Evolutionary conservation across 2,888 invertebrate species (phyloP).

Genomic region (Brachyptera putata): DNA sequence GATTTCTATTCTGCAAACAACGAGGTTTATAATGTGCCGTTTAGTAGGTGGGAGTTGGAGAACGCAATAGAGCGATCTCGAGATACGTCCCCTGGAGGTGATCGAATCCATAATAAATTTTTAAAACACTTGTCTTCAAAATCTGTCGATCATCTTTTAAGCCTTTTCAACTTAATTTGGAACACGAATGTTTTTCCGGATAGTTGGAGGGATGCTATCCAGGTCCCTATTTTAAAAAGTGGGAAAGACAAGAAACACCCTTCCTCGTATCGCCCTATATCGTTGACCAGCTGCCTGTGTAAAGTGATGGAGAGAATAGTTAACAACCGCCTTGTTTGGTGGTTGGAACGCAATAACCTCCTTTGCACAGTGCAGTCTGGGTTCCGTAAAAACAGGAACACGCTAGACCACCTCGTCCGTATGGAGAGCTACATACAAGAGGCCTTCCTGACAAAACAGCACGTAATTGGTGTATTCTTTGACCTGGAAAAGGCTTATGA

Average conservation of each 20-base stretch:
- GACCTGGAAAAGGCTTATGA: too few relatives aligned
- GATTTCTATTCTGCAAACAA: conserved; percentile 3
- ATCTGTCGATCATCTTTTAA: not conserved
- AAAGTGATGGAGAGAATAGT: conserved; percentile 36
- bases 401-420: too few relatives aligned
- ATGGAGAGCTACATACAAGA: conserved; percentile 33
- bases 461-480: too few relatives aligned
- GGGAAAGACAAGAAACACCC: not conserved
- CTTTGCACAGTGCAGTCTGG: conserved; percentile 27
- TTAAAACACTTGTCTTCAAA: not conserved
- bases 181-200: conserved; percentile 3
- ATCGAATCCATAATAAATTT: conserved; percentile 11
- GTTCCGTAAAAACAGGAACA: too few relatives aligned
- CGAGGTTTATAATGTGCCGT: conserved; percentile 12
- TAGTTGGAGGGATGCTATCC: conserved; percentile 9
- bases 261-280: conserved; percentile 35
- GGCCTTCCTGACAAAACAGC: conserved; percentile 32
- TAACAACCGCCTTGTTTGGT: conserved; percentile 33
- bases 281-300: conserved; percentile 36
- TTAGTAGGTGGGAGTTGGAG: not conserved
- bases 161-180: conserved; percentile 10
- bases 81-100: conserved; percentile 13
- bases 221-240: conserved; percentile 12
- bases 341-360: conserved; percentile 30
- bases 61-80: conserved; percentile 3